These are phyloP conservation scores for Maconellicoccus hirsutus DNA, from an alignment of 1,140 invertebrate genomes.

Conservation along the genomic window DNA sequence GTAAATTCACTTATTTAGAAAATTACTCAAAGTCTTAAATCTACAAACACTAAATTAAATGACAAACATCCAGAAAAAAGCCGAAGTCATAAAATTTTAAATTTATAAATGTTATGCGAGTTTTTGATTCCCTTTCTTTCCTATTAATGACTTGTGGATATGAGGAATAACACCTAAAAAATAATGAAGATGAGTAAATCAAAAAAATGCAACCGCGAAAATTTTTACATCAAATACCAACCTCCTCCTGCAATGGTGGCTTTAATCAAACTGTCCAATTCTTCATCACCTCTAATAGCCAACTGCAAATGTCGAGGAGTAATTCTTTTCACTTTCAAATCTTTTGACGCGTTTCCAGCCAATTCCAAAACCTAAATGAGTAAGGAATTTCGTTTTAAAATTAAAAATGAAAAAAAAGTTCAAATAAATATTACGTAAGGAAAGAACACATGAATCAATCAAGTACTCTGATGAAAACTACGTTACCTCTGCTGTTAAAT, in stretches of 20 bases:
- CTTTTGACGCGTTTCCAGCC: constrained; percentile 97
- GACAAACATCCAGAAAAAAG: too few relatives aligned
- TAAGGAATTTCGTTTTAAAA: too few relatives aligned
- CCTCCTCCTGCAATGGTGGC: constrained; percentile 99
- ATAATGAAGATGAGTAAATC: constrained; percentile 22
- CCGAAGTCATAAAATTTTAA: too few relatives aligned
- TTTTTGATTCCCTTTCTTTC: constrained; percentile 69
- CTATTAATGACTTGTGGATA: constrained; percentile 98
- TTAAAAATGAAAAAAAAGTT: too few relatives aligned
- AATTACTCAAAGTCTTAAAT: too few relatives aligned
- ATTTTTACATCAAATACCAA: constrained; percentile 32
- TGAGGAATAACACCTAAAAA: constrained; percentile 86
- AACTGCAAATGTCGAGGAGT: constrained; percentile 97
- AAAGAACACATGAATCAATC: too few relatives aligned
- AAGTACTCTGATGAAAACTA: too few relatives aligned
- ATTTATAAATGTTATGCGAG: constrained; percentile 30
- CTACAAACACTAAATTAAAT: too few relatives aligned
- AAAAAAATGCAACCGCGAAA: not conserved
- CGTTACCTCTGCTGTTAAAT: constrained; percentile 97
- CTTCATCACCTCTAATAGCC: constrained; percentile 97
- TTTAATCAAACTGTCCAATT: constrained; percentile 97
- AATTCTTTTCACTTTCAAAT: constrained; percentile 99
- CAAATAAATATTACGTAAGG: too few relatives aligned
- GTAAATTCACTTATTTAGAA: too few relatives aligned
- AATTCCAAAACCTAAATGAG: constrained; percentile 85